Percentiles rank a stretch among this genome's conserved stretches.
Evolutionary conservation across 30 jellyfish, hydroid and myxozoan species (phyloP).

Genomic region (Phacellophora camtschatica): DNA sequence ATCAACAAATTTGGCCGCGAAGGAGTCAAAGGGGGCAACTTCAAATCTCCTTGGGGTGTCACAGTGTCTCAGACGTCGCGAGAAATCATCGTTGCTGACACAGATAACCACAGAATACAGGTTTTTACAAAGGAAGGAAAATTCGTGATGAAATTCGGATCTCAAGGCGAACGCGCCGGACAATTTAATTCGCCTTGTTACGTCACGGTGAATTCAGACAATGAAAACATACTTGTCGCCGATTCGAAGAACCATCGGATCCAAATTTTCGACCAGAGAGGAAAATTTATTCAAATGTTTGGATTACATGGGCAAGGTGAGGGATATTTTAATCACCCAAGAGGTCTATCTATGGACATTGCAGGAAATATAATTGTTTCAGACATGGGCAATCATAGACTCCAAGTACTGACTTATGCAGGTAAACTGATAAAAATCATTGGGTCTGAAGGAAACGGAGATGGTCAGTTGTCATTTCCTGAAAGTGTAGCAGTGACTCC

Average conservation of each 20-base stretch:
- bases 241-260: slow-evolving; percentile 96
- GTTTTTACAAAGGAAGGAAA: slow-evolving; percentile 90
- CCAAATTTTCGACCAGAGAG: slow-evolving; percentile 93
- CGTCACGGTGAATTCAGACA: slow-evolving; percentile 90
- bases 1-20: slow-evolving; percentile 91
- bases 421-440: slow-evolving; percentile 85
- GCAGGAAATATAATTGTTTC: slow-evolving; percentile 92
- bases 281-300: slow-evolving; percentile 87
- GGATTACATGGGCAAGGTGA: slow-evolving; percentile 91
- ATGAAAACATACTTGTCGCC: slow-evolving; percentile 83
- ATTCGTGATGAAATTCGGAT: slow-evolving; percentile 92
- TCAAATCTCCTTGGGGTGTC: slow-evolving; percentile 98
- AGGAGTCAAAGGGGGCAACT: slow-evolving; percentile 89
- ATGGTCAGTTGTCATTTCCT: slow-evolving; percentile 95
- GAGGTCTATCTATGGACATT: slow-evolving; percentile 96
- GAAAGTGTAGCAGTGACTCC: slow-evolving; percentile 97
- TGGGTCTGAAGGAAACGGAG: slow-evolving; percentile 98
- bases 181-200: slow-evolving; percentile 97
- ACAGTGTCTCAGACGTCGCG: slow-evolving; percentile 82
- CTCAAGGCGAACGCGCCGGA: slow-evolving; percentile 98
- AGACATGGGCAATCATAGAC: slow-evolving; percentile 95
- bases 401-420: slow-evolving; percentile 77
- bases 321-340: slow-evolving; percentile 95
- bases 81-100: slow-evolving; percentile 94
- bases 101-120: slow-evolving; percentile 91